Conservation (phyloP, 2,113 vertebrate species). For the Polyodon spathula region DNA sequence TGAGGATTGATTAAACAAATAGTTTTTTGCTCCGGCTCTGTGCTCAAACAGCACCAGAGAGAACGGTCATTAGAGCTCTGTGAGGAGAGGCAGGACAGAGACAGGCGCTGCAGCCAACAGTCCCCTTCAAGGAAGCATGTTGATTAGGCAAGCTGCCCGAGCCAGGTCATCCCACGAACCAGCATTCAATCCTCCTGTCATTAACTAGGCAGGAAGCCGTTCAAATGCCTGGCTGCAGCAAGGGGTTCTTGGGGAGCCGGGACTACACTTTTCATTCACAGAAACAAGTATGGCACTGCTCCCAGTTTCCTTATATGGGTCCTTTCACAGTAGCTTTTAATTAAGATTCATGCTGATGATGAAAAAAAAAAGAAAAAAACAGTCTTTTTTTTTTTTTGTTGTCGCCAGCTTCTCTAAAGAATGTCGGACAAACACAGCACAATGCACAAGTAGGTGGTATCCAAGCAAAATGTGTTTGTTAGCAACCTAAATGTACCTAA, state of each 20-base stretch:
- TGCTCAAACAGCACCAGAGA: too few species aligned
- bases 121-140: conserved; percentile 27
- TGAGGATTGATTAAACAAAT: too few species aligned
- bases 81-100: background rate
- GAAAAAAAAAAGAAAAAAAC: conserved; percentile 35
- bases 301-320: conserved; percentile 46
- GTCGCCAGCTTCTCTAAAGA: conserved; percentile 42
- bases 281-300: conserved; percentile 47
- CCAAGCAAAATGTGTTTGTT: conserved; percentile 7
- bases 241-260: conserved; percentile 27
- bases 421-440: conserved; percentile 41
- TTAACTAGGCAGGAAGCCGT: conserved; percentile 39
- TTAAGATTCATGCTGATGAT: conserved; percentile 45
- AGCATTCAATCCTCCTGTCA: conserved; percentile 31
- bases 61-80: too few species aligned
- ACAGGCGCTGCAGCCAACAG: background rate
- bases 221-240: conserved; percentile 32
- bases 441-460: conserved; percentile 27
- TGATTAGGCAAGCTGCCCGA: conserved; percentile 36
- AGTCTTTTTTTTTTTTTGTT: conserved; percentile 27
- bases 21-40: too few species aligned
- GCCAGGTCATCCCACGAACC: conserved; percentile 47
- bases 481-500: conserved; percentile 16
- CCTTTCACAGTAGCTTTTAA: conserved; percentile 41
- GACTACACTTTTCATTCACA: conserved; percentile 50